phyloP scores from a whole-genome alignment of 1,140 invertebrate species.

The Semibalanus balanoides region DNA sequence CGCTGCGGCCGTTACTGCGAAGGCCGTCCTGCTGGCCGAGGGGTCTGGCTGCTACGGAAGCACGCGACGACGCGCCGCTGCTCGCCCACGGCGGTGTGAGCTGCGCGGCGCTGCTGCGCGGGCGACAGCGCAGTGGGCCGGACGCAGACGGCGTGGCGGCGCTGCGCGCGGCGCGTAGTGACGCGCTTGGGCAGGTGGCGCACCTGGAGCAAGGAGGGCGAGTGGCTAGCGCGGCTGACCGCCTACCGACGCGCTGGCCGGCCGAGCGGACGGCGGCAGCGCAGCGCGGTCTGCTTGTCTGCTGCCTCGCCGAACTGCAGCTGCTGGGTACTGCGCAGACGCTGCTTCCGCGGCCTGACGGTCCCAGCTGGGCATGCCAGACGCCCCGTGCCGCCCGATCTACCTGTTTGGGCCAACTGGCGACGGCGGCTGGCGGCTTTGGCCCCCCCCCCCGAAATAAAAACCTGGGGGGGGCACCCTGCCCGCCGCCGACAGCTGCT shows the following conservation, averaged over 20 bases:
- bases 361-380: neutral
- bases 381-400: neutral
- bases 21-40: constrained; percentile 3
- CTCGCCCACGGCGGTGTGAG: neutral
- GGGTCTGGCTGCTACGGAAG: neutral
- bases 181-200: neutral
- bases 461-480: neutral
- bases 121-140: neutral
- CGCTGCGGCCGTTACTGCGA: neutral
- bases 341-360: neutral
- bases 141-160: neutral
- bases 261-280: neutral
- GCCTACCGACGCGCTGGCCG: neutral
- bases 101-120: neutral
- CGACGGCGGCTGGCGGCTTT: constrained; percentile 3
- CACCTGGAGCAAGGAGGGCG: neutral
- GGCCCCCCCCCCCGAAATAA: too few relatives aligned
- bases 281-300: neutral
- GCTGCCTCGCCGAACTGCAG: neutral
- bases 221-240: neutral
- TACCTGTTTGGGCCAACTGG: neutral
- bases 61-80: neutral
- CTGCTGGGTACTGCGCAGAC: neutral
- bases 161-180: neutral
- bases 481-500: neutral